Conservation (phyloP, 2,797 vertebrate genomes). For the Thaleichthys pacificus region DNA sequence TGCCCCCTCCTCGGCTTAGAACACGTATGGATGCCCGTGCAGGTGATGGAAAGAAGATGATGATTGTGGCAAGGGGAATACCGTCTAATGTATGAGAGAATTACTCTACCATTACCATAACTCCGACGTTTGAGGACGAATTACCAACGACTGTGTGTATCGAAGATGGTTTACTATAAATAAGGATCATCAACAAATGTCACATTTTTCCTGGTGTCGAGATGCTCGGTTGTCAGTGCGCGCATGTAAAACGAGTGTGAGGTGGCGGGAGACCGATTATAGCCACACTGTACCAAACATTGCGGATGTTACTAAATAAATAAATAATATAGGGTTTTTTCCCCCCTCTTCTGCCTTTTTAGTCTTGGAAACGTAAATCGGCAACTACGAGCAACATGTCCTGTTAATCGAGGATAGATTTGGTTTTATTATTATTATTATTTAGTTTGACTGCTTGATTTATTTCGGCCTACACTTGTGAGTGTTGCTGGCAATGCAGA, state of each 20-base stretch:
- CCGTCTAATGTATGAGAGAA: constrained; percentile 51
- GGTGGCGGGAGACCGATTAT: constrained; percentile 63
- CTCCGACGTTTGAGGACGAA: constrained; percentile 44
- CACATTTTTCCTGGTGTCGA: constrained; percentile 41
- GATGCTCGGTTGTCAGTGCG: constrained; percentile 44
- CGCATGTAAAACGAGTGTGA: constrained; percentile 51
- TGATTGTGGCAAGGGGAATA: constrained; percentile 61
- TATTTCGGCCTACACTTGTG: constrained; percentile 32
- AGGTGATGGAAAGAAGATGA: constrained; percentile 72
- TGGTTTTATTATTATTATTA: constrained; percentile 39
- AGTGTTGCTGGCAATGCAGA: constrained; percentile 35
- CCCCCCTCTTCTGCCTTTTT: constrained; percentile 36
- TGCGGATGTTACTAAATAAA: constrained; percentile 79
- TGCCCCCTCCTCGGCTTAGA: constrained; percentile 58
- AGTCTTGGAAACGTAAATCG: constrained; percentile 31
- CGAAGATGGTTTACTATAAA: constrained; percentile 40
- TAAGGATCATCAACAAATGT: constrained; percentile 50
- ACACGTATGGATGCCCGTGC: constrained; percentile 62
- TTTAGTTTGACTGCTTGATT: constrained; percentile 41
- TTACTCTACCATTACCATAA: constrained; percentile 48
- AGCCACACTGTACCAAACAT: constrained; percentile 70
- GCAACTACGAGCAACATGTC: constrained; percentile 43
- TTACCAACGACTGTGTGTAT: constrained; percentile 49
- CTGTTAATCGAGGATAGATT: constrained; percentile 36
- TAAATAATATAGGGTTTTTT: constrained; percentile 64